Percentiles rank a stretch among this genome's conserved stretches.
Conservation (phyloP, 2,113 vertebrate genomes). For the Pedionomus torquatus region DNA sequence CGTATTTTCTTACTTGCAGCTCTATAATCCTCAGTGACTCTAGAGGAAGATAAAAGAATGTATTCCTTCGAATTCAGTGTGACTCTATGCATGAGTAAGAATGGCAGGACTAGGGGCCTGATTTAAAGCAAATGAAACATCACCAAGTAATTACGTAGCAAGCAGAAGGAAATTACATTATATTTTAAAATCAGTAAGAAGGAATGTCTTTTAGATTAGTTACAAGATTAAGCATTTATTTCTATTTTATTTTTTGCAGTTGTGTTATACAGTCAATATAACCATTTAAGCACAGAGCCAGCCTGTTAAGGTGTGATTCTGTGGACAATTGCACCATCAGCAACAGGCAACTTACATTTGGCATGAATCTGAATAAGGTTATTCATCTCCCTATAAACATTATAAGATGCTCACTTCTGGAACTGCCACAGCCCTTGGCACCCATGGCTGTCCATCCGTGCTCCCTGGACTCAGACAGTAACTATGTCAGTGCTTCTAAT, state of each 20-base stretch:
- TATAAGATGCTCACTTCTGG: not conserved
- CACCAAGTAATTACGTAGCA: not conserved
- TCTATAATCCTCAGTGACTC: not conserved
- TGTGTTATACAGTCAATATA: not conserved
- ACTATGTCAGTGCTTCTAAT: not conserved
- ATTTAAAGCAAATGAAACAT: conserved; percentile 8
- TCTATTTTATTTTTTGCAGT: not conserved
- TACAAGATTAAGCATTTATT: not conserved
- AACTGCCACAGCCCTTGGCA: not conserved
- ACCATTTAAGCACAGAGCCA: not conserved
- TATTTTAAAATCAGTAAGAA: not conserved
- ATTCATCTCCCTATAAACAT: not conserved
- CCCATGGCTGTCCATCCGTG: not conserved
- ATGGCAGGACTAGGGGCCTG: not conserved
- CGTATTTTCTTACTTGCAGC: conserved; percentile 27
- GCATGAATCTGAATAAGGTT: not conserved
- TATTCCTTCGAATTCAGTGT: not conserved
- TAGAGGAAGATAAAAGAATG: not conserved
- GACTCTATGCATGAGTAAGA: not conserved
- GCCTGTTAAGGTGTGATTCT: not conserved
- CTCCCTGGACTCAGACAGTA: not conserved
- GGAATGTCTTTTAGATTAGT: not conserved
- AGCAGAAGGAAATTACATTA: not conserved
- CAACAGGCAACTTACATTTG: not conserved
- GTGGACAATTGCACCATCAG: not conserved